phyloP scores from a whole-genome alignment of 2,888 invertebrate genomes.

The Euplexia lucipara region DNA sequence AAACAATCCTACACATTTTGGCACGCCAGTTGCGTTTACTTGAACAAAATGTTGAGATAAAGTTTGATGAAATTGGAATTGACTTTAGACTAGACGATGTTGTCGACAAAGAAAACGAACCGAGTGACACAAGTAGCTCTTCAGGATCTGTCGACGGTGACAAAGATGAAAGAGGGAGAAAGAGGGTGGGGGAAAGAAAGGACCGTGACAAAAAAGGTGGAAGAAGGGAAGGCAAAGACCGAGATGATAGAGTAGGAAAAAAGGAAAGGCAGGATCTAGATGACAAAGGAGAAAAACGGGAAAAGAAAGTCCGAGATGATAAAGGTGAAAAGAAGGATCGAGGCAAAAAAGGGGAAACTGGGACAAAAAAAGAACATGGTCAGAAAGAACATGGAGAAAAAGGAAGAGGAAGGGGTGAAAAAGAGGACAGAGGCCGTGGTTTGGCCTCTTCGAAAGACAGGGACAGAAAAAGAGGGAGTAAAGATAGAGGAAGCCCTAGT shows the following conservation, averaged over 20 bases:
- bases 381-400: background rate
- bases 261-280: background rate
- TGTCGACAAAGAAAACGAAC: slow-evolving; percentile 20
- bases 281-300: background rate
- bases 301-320: background rate
- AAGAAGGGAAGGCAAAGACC: background rate
- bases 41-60: slow-evolving; percentile 79
- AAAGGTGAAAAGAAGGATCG: background rate
- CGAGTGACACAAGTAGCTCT: background rate
- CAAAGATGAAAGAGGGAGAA: background rate
- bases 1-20: slow-evolving; percentile 79
- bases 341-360: background rate
- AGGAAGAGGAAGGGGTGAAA: background rate
- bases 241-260: background rate
- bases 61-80: slow-evolving; percentile 48
- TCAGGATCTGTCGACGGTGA: background rate
- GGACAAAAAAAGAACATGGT: no score
- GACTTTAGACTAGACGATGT: background rate
- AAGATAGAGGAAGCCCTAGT: background rate
- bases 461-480: background rate
- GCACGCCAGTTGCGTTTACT: slow-evolving; percentile 82
- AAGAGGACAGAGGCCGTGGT: no score
- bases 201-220: background rate
- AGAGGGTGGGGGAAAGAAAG: background rate
- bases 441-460: no score